These are phyloP conservation scores for Papilio aristodemus DNA, from an alignment of 1,140 invertebrate species.

Conservation along the genomic window DNA sequence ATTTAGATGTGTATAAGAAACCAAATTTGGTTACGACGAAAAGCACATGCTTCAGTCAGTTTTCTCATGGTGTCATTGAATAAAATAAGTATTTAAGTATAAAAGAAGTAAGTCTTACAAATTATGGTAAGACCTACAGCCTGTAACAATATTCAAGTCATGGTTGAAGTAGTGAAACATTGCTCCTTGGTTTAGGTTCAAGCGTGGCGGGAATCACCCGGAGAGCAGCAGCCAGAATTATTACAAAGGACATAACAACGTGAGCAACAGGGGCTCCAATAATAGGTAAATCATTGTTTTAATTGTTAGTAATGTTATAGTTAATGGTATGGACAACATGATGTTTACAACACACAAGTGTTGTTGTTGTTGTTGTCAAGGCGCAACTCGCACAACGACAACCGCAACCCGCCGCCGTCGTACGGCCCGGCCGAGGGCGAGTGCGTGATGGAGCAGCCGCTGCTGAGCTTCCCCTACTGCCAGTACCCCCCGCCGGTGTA, in stretches of 20 bases:
- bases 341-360: no score
- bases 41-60: no score
- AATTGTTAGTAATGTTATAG: no score
- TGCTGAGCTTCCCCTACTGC: conserved; percentile 57
- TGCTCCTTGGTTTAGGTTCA: conserved; percentile 59
- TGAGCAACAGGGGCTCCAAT: conserved; percentile 59
- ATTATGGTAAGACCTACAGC: no score
- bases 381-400: conserved; percentile 51
- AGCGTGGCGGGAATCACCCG: conserved; percentile 58
- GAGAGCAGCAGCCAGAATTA: conserved; percentile 55
- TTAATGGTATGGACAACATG: no score
- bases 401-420: conserved; percentile 29
- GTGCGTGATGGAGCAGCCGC: conserved; percentile 43
- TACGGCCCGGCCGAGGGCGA: conserved; percentile 37
- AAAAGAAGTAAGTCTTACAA: no score
- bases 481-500: conserved; percentile 70
- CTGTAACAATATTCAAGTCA: no score
- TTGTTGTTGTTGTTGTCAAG: no score
- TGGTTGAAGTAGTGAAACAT: background rate
- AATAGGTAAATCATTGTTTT: conserved; percentile 50
- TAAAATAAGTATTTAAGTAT: no score
- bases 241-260: conserved; percentile 58
- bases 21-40: no score
- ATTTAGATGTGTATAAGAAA: no score
- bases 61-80: no score